Conservation (phyloP, 2,113 vertebrate genomes). For the Perca schrenkii region DNA sequence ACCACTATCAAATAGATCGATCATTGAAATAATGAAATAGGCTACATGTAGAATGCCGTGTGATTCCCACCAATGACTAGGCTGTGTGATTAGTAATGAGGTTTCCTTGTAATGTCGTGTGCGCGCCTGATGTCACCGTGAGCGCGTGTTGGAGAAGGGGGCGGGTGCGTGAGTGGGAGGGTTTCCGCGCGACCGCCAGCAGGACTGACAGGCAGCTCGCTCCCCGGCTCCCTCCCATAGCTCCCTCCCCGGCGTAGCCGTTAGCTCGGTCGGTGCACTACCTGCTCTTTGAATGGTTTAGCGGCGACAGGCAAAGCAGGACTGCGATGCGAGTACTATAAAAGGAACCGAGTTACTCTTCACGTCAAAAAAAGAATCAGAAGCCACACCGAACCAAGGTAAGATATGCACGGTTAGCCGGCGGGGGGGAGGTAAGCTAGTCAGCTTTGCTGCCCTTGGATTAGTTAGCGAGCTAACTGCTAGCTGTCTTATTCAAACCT, state of each 20-base stretch:
- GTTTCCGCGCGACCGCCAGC: conserved; percentile 2
- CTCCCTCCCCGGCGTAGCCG: conserved; percentile 23
- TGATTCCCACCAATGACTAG: too few species aligned
- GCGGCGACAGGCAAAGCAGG: not conserved
- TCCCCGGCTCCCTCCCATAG: not conserved
- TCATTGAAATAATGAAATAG: too few species aligned
- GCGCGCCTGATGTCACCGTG: conserved; percentile 8
- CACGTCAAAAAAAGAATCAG: not conserved
- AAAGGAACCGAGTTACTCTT: not conserved
- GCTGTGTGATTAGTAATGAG: too few species aligned
- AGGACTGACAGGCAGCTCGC: conserved; percentile 60
- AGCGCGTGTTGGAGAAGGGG: not conserved
- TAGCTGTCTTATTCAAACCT: conserved; percentile 39
- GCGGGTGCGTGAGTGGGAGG: conserved; percentile 11
- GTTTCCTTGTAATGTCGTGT: not conserved
- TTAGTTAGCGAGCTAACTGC: conserved; percentile 69
- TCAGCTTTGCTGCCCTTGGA: conserved; percentile 68
- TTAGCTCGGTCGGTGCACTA: conserved; percentile 33
- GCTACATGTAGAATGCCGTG: too few species aligned
- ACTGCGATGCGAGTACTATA: conserved; percentile 59
- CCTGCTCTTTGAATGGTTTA: conserved; percentile 48
- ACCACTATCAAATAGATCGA: too few species aligned
- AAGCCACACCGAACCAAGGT: conserved; percentile 39
- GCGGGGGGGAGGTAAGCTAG: not conserved
- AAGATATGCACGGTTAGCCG: conserved; percentile 11